phyloP scores from a whole-genome alignment of 2,113 vertebrate species.

The Sclerurus mexicanus region DNA sequence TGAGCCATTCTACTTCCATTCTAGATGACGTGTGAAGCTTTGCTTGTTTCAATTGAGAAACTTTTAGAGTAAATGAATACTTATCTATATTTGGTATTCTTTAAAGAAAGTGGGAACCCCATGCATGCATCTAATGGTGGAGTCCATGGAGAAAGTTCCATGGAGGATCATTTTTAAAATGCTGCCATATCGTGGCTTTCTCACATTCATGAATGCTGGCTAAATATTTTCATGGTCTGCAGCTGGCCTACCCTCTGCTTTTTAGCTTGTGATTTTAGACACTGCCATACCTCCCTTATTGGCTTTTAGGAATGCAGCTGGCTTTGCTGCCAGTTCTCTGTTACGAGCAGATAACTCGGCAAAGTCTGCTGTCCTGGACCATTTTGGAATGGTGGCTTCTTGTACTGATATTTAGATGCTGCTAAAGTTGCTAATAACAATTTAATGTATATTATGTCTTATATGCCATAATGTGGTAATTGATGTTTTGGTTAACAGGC shows the following conservation, averaged over 20 bases:
- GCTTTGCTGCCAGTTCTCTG: not conserved
- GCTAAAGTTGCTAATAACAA: constrained; percentile 2
- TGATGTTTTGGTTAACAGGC: constrained; percentile 48
- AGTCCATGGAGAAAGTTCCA: constrained; percentile 7
- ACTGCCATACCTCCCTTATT: not conserved
- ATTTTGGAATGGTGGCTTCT: constrained; percentile 39
- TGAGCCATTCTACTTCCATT: constrained; percentile 50
- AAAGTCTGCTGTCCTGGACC: not conserved
- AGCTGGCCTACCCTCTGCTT: constrained; percentile 27
- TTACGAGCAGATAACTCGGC: not conserved
- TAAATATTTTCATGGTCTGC: constrained; percentile 16
- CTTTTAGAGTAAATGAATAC: constrained; percentile 26
- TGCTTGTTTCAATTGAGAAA: constrained; percentile 61
- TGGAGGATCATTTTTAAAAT: not conserved
- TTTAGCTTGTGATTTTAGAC: constrained; percentile 22
- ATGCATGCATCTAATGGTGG: constrained; percentile 31
- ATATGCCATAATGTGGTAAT: constrained; percentile 11
- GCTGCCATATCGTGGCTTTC: not conserved
- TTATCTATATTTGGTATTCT: constrained; percentile 8
- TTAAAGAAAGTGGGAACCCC: constrained; percentile 13
- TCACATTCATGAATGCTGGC: constrained; percentile 27
- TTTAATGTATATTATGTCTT: constrained; percentile 13
- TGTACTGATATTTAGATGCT: constrained; percentile 29
- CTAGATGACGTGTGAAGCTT: constrained; percentile 55
- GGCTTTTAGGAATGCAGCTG: not conserved